Base-by-base conservation (phyloP, 2,113 vertebrate species). In the Apaloderma vittatum region DNA sequence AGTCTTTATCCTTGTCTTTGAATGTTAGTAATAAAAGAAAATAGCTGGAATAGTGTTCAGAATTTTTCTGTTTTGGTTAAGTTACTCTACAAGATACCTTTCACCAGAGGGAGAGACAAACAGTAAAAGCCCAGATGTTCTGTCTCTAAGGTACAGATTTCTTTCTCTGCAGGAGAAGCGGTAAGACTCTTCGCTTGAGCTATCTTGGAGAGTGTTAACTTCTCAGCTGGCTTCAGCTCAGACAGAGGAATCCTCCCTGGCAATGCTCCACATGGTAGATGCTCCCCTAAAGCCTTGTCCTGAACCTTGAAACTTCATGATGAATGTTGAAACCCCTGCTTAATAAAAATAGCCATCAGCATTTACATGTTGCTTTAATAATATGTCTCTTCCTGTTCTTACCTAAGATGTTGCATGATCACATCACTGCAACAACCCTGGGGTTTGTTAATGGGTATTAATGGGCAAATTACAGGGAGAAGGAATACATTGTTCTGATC, bases 191-290 rank as follows among this genome's bases (percentile, higher is more conserved):
- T 73, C 1, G 3, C 9, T 54, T 97, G 95, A 61, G 1, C 2
- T 2, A 7, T 57, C 0, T 93, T 73, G 2, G 0, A 0, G 1
- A 0, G 2, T 94, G 88, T 57, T 95, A 82, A 92, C 36, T n/a
- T 52, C 83, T 57, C 0, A 0, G 17, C 21, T 7, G 27, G 22
- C 46, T 86, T 79, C 82, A 84, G 26, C 73, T 95, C 52, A 55
- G 72, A 80, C 80, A 86, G 15, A 61, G 7, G n/a, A 65, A 57
- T n/a, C 27, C 24, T 77, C 37, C 23, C 76, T 67, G 11, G 24
- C 5, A 2, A 24, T 22, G 9, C 30, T 86, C 70, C 57, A 65
- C 36, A 19, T 36, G 48, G 75, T 63, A 74, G 46, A 92, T 74
- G 18, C 32, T 52, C 65, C 72, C 76, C 76, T 62, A 89, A 91